Percentiles rank a stretch among this genome's conserved stretches.
Evolutionary conservation across 92 coral and sea anemone genomes (phyloP).

Genomic region (Phenganax marumi): DNA sequence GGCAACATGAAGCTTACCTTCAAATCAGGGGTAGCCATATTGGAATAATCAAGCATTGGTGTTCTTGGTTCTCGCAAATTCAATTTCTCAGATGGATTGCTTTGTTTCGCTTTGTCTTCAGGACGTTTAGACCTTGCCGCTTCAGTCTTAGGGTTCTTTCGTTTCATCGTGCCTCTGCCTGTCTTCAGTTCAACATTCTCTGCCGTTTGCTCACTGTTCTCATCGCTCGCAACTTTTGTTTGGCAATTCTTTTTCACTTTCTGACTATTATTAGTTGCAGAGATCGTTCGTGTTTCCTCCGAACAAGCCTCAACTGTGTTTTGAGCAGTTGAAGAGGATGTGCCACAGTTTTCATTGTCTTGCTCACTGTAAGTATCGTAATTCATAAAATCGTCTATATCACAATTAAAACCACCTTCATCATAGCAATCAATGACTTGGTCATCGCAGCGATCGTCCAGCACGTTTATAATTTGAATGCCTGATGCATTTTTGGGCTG

Average conservation of each 20-base stretch:
- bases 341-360: neutral
- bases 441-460: neutral
- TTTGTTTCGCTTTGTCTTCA: neutral
- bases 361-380: constrained; percentile 24
- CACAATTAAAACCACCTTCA: constrained; percentile 92
- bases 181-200: neutral
- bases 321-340: constrained; percentile 11
- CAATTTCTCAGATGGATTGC: neutral
- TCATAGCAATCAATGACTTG: constrained; percentile 63
- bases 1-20: constrained; percentile 53
- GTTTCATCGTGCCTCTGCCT: neutral
- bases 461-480: neutral
- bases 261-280: constrained; percentile 17
- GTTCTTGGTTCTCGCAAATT: constrained; percentile 57
- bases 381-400: constrained; percentile 59
- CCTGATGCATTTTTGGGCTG: too few relatives aligned
- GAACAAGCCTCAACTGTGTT: constrained; percentile 12
- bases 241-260: neutral
- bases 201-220: neutral
- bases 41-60: constrained; percentile 85
- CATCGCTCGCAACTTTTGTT: neutral
- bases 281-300: neutral
- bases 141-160: neutral
- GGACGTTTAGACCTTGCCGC: neutral
- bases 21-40: constrained; percentile 83